Conservation (phyloP, 1,140 invertebrate genomes). For the Periplaneta americana region DNA sequence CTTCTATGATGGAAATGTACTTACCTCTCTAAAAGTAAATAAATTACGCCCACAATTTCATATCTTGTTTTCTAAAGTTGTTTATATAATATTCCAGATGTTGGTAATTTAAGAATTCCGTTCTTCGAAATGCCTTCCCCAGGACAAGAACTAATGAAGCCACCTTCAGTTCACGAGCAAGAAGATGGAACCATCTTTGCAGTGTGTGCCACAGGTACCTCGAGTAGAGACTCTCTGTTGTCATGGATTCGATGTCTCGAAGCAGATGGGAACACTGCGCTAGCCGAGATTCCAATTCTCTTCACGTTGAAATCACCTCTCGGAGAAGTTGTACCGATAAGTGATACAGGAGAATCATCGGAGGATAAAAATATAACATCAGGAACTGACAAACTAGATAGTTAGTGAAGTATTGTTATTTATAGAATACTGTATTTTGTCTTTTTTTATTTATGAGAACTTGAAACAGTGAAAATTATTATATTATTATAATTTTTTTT, state of each 20-base stretch:
- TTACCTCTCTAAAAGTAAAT: no score
- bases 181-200: conserved; percentile 86
- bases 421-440: no score
- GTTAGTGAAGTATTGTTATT: no score
- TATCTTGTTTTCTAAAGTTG: no score
- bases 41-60: no score
- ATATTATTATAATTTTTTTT: no score
- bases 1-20: no score
- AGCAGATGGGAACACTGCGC: conserved; percentile 61
- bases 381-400: neutral
- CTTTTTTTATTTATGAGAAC: no score
- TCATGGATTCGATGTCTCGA: conserved; percentile 90
- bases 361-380: conserved; percentile 3
- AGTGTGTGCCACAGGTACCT: conserved; percentile 85
- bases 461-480: no score
- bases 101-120: conserved; percentile 55
- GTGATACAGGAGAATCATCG: neutral
- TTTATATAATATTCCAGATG: conserved; percentile 48
- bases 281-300: conserved; percentile 71
- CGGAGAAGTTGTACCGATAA: conserved; percentile 23
- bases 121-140: conserved; percentile 42
- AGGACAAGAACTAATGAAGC: conserved; percentile 32
- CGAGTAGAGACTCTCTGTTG: conserved; percentile 80
- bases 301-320: conserved; percentile 57
- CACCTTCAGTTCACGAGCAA: conserved; percentile 81